Evolutionary conservation across 2,888 invertebrate species (phyloP), one percentile per base, ranked within the genome.

Genomic region (Callyntrura sp.): DNA sequence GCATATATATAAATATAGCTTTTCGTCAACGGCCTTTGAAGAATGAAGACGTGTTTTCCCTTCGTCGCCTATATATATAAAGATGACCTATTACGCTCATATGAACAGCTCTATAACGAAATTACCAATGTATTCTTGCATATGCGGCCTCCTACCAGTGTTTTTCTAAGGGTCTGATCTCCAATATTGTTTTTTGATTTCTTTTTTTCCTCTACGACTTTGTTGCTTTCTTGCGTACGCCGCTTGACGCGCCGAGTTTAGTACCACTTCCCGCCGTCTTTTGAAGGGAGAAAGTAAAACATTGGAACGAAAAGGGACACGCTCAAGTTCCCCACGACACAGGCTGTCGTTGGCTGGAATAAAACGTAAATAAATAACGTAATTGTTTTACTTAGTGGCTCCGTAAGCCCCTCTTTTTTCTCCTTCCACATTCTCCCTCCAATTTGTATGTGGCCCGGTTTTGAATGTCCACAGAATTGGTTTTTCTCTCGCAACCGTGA

Each of bases 291-390:
- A 62, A 25, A 62, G 62, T 35, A 6, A 35, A 35, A 35, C 14
- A 62, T 20, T 62, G 20, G 23, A 62, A 25, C 14, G 28, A 12
- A 57, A 62, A 23, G 28, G 28, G 62, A 25, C 25, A 1, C 11
- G 62, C 62, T 25, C 12, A 25, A 62, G 28, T 28, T 62, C 25
- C 0, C 25, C 0, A 28, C 28, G 28, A 62, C 28, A 11, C 25
- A n/a, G 5, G 55, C 55, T 12, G 1, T 8, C 62, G 9, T 20
- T 0, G 8, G 6, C 60, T 20, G 4, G 11, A 8, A 60, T 20
- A 62, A 62, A 62, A 62, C 25, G 25, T 28, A 62, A 62, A 62
- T 62, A 62, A 62, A 62, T 62, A 62, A 62, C 60, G 60, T 62
- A 0, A 62, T 28, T 62, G 28, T 17, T 62, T 62, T 25, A 62